Conservation (phyloP, 2,888 invertebrate genomes). For the Nomada flava region DNA sequence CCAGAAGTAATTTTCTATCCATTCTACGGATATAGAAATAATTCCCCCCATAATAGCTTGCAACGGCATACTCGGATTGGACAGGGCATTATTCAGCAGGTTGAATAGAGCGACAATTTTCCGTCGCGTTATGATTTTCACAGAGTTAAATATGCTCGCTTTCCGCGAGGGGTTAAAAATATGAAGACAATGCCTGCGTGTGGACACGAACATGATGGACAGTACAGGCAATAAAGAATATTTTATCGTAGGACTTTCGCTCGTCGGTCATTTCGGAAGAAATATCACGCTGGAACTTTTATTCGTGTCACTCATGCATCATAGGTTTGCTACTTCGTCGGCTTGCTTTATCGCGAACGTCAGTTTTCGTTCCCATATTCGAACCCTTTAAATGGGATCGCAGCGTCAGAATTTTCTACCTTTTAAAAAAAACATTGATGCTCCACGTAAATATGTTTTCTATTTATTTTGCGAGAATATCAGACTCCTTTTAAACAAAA, state of each 20-base stretch:
- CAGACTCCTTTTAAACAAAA: not conserved
- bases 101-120: no score
- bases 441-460: no score
- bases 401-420: no score
- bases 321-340: not conserved
- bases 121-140: not conserved
- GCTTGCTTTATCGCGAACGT: conserved; percentile 13
- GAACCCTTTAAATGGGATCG: not conserved
- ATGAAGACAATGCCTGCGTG: conserved; percentile 7
- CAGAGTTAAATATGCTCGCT: not conserved
- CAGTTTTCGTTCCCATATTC: not conserved
- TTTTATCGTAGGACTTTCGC: conserved; percentile 37
- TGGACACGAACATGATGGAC: not conserved
- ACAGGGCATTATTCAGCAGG: no score
- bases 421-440: no score
- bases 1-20: no score
- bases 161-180: not conserved
- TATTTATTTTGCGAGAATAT: no score
- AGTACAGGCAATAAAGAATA: conserved; percentile 24
- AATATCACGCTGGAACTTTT: conserved; percentile 30
- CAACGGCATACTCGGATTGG: no score
- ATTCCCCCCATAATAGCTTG: no score
- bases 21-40: no score
- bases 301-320: conserved; percentile 14
- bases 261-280: not conserved